These are phyloP conservation scores for Dyspetes luteomarginatus DNA, from an alignment of 2,888 invertebrate species.

Conservation along the genomic window DNA sequence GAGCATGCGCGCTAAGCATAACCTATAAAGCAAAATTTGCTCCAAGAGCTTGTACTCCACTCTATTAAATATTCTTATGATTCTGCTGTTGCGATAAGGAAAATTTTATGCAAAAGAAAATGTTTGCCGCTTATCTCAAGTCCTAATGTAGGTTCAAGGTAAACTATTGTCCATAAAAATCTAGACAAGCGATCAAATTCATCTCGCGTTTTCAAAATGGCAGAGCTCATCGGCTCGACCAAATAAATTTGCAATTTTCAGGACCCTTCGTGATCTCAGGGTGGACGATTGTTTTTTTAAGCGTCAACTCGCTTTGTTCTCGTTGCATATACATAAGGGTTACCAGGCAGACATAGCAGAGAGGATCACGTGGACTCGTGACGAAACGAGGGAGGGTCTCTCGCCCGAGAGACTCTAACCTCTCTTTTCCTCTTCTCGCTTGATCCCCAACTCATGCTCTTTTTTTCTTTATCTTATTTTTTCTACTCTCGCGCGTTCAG, in stretches of 20 bases:
- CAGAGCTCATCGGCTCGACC: not conserved
- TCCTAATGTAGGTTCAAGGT: too few relatives aligned
- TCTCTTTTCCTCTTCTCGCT: slow-evolving; percentile 49
- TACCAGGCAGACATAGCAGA: not conserved
- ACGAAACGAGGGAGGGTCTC: slow-evolving; percentile 60
- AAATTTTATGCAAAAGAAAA: too few relatives aligned
- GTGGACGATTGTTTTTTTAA: not conserved
- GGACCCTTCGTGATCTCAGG: not conserved
- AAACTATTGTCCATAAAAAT: too few relatives aligned
- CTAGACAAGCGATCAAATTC: too few relatives aligned
- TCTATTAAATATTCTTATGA: too few relatives aligned
- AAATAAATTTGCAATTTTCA: not conserved
- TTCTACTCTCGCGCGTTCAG: slow-evolving; percentile 6
- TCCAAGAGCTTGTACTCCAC: too few relatives aligned
- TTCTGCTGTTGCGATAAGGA: too few relatives aligned
- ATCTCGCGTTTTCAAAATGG: not conserved
- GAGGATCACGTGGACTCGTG: slow-evolving; percentile 49
- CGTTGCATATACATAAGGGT: not conserved
- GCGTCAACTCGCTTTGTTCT: slow-evolving; percentile 7
- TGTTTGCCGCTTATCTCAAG: too few relatives aligned
- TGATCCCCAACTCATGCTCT: slow-evolving; percentile 4
- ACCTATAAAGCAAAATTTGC: too few relatives aligned
- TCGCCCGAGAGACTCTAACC: slow-evolving; percentile 45
- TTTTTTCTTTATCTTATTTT: slow-evolving; percentile 29
- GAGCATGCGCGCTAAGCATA: too few relatives aligned